phyloP scores from a whole-genome alignment of 2,888 invertebrate species.

The Oligia fasciuncula region DNA sequence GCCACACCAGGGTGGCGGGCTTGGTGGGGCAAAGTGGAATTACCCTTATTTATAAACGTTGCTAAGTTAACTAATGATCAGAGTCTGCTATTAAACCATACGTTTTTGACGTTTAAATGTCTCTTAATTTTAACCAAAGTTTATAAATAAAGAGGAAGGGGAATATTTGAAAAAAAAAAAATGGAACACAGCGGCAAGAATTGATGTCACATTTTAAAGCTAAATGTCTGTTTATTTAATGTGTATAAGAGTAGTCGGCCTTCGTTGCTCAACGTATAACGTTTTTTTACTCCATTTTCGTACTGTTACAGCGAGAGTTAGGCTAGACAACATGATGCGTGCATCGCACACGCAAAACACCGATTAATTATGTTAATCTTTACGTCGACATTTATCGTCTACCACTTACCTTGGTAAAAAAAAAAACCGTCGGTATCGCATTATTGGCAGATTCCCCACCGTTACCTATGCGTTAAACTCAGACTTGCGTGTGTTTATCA shows the following conservation, averaged over 20 bases:
- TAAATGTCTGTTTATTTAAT: background rate
- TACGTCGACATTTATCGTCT: conserved; percentile 33
- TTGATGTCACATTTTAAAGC: background rate
- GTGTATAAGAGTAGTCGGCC: background rate
- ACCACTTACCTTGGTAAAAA: conserved; percentile 18
- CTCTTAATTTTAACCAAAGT: background rate
- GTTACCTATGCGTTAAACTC: conserved; percentile 6
- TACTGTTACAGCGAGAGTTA: conserved; percentile 28
- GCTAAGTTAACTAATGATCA: background rate
- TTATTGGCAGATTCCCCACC: conserved; percentile 33
- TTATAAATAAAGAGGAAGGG: background rate
- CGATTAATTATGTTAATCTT: conserved; percentile 58
- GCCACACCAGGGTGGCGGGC: no score
- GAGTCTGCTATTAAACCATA: background rate
- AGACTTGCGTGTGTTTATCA: background rate
- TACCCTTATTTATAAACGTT: background rate
- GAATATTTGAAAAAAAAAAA: background rate
- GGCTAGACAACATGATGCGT: conserved; percentile 35
- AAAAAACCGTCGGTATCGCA: conserved; percentile 25
- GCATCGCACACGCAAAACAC: conserved; percentile 44
- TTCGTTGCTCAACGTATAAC: conserved; percentile 12
- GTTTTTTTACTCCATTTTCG: conserved; percentile 29
- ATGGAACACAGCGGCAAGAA: background rate
- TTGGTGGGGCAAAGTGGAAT: no score
- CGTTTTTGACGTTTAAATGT: background rate